phyloP scores from a whole-genome alignment of 2,113 vertebrate species.

The Elgaria multicarinata region DNA sequence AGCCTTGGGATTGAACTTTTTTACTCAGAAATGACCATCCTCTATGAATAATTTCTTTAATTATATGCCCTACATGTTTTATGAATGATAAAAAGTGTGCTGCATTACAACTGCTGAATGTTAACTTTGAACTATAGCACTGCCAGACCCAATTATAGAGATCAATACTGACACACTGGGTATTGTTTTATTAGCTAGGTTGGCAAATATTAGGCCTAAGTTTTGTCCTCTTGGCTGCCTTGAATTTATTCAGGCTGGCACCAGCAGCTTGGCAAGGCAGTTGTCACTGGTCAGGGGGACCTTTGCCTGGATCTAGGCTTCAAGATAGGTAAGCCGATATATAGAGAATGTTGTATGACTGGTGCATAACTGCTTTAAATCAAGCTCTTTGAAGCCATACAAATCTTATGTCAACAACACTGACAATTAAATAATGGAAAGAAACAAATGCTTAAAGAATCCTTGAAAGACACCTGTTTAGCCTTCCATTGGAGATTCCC shows the following conservation, averaged over 20 bases:
- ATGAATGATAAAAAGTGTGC: neutral
- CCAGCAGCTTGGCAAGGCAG: neutral
- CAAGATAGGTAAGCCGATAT: neutral
- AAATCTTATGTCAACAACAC: neutral
- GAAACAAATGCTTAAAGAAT: neutral
- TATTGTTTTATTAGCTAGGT: slow-evolving; percentile 2
- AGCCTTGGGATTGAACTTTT: slow-evolving; percentile 6
- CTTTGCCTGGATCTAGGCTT: neutral
- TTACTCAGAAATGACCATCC: neutral
- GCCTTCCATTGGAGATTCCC: neutral
- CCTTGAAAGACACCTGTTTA: neutral
- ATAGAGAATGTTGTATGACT: neutral
- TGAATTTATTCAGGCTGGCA: neutral
- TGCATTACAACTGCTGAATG: neutral
- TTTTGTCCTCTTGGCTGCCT: too few relatives aligned
- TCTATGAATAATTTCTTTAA: neutral
- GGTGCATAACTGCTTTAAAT: neutral
- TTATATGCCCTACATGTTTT: neutral
- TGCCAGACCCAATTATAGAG: neutral
- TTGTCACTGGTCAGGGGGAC: neutral
- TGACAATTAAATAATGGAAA: neutral
- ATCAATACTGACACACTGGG: neutral
- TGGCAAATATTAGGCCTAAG: neutral
- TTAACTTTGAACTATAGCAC: neutral
- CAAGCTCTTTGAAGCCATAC: neutral